Evolutionary conservation across 2,113 vertebrate species (phyloP).

Genomic region (Heterotis niloticus): DNA sequence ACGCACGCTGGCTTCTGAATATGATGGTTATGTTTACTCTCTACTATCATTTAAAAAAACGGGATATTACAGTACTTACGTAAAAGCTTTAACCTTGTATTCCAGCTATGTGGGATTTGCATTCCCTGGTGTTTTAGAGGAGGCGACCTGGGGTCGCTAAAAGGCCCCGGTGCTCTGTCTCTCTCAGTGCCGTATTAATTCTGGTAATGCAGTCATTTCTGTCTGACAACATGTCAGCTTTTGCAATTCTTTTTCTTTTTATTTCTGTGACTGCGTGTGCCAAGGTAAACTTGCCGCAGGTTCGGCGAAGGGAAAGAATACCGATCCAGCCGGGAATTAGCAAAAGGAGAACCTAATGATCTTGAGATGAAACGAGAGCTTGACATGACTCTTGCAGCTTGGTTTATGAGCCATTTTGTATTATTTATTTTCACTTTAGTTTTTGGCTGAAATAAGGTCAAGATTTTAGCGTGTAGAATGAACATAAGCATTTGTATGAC

Average conservation of each 20-base stretch:
- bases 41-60: conserved; percentile 18
- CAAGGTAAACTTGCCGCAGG: background rate
- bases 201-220: background rate
- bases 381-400: no score
- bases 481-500: no score
- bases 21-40: background rate
- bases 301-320: background rate
- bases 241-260: background rate
- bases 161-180: background rate
- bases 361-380: no score
- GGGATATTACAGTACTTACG: background rate
- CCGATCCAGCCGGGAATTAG: background rate
- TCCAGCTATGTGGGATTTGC: conserved; percentile 7
- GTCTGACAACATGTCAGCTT: background rate
- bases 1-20: conserved; percentile 23
- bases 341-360: background rate
- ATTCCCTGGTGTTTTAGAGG: conserved; percentile 17
- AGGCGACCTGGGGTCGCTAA: background rate
- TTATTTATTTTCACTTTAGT: no score
- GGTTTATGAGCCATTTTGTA: no score
- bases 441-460: no score
- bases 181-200: background rate
- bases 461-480: no score
- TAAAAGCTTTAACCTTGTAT: conserved; percentile 21
- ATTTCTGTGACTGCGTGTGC: background rate